Conservation (phyloP, 2,888 invertebrate genomes). For the Torymus auratus region DNA sequence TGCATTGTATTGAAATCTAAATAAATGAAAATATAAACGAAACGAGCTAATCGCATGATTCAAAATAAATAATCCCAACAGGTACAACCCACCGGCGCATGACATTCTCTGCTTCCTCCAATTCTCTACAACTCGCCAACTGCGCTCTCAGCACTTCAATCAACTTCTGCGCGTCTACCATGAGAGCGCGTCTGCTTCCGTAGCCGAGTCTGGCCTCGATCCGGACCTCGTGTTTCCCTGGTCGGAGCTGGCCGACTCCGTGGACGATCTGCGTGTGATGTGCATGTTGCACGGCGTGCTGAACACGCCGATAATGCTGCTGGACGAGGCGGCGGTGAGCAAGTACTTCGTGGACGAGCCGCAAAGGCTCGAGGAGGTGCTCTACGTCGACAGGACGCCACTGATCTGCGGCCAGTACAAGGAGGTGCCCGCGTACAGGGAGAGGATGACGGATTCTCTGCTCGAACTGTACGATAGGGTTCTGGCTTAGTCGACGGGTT, state of each 20-base stretch:
- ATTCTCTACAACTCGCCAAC: slow-evolving; percentile 68
- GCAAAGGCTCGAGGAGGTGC: slow-evolving; percentile 62
- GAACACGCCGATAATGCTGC: slow-evolving; percentile 68
- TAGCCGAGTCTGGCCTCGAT: slow-evolving; percentile 62
- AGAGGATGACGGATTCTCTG: slow-evolving; percentile 66
- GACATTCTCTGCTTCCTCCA: slow-evolving; percentile 72
- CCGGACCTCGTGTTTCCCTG: slow-evolving; percentile 62
- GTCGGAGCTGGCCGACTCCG: slow-evolving; percentile 64
- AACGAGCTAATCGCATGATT: too few relatives aligned
- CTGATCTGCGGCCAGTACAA: slow-evolving; percentile 64
- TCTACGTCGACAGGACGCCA: slow-evolving; percentile 67
- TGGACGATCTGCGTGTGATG: slow-evolving; percentile 63
- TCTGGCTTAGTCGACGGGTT: too few relatives aligned
- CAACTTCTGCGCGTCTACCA: slow-evolving; percentile 68
- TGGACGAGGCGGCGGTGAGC: slow-evolving; percentile 63
- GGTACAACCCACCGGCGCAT: slow-evolving; percentile 71
- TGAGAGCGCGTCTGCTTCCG: slow-evolving; percentile 59
- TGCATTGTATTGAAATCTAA: too few relatives aligned
- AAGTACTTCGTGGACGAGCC: slow-evolving; percentile 65
- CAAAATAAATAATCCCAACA: not conserved
- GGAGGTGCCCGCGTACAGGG: slow-evolving; percentile 61
- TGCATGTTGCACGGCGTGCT: slow-evolving; percentile 66
- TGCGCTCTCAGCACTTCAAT: slow-evolving; percentile 65
- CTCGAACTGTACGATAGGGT: slow-evolving; percentile 64
- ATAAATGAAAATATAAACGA: too few relatives aligned